phyloP scores from a whole-genome alignment of 1,140 invertebrate genomes.

The Tetramorium alpestre region DNA sequence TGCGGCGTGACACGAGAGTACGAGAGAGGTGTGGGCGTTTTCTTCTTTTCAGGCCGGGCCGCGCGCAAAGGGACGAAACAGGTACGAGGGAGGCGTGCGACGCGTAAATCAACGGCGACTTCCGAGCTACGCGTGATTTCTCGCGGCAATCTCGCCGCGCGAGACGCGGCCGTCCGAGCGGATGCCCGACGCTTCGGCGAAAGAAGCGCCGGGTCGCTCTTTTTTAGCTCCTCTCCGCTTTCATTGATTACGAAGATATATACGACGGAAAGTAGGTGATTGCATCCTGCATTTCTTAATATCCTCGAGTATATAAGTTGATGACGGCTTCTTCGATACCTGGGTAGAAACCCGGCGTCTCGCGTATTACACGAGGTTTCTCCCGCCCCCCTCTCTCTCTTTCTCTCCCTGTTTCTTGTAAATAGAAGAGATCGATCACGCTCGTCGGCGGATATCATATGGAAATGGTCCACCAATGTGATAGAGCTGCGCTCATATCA shows the following conservation, averaged over 20 bases:
- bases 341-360: constrained; percentile 11
- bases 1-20: constrained; percentile 18
- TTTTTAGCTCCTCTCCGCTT: constrained; percentile 33
- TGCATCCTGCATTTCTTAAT: constrained; percentile 46
- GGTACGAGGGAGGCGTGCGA: neutral
- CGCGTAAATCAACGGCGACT: constrained; percentile 26
- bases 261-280: constrained; percentile 47
- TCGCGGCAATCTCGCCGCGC: neutral
- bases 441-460: neutral
- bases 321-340: constrained; percentile 15
- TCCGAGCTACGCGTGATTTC: constrained; percentile 28
- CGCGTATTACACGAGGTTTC: neutral
- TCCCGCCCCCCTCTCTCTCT: too few species aligned
- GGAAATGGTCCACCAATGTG: neutral
- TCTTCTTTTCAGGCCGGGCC: neutral
- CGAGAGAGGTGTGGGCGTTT: constrained; percentile 2
- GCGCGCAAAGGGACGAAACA: neutral
- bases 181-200: neutral
- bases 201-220: constrained; percentile 1
- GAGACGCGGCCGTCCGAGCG: neutral
- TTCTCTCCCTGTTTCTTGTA: neutral
- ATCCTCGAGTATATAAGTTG: neutral
- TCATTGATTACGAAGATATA: constrained; percentile 14
- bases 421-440: neutral
- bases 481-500: neutral